Base-by-base conservation (phyloP, 2,113 vertebrate species). In the Cryptotis parvus region DNA sequence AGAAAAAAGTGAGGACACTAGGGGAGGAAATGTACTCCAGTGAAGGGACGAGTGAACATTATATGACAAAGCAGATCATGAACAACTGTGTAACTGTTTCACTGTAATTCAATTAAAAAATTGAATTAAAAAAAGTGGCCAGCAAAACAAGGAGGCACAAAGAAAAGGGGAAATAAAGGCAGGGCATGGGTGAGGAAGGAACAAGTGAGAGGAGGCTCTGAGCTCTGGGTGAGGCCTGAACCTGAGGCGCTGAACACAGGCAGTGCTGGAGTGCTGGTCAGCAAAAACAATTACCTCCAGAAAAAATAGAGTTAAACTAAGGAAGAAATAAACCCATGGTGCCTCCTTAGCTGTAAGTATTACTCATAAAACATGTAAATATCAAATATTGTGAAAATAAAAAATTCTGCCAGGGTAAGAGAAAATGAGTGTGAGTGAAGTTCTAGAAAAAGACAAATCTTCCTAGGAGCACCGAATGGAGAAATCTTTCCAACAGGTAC, bases 301-400 rank as follows among this genome's bases (percentile, higher is more conserved):
- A 69, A 33, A 81, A 84, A 76, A 75, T 9, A 73, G 65, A 12
- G 20, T 31, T 65, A 22, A 84, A 77, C 43, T 45, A 41, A 26
- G 1, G 2, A 69, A 74, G 70, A 90, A 87, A 93, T 41, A 84
- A 87, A 68, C 77, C 63, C 43, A 65, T 4, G 37, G 11, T 7
- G 88, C 4, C 76, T 72, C 37, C 69, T 78, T 88, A 72, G 65
- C 69, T 89, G 11, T 91, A 29, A 88, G 63, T 27, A 84, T 87
- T 68, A 63, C 43, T 35, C 65, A 81, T 45, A 11, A 69, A 91
- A 78, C n/a, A 90, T 4, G 84, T 37, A 77, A 49, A 87, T 41
- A 77, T 0, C 27, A 3, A 87, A 74, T 58, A 83, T 0, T 84
- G 33, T 79, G 39, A 79, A 90, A 84, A 33, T 87, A 16, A 61